Conservation (phyloP, 2,888 invertebrate species). For the Acrobasis repandana region DNA sequence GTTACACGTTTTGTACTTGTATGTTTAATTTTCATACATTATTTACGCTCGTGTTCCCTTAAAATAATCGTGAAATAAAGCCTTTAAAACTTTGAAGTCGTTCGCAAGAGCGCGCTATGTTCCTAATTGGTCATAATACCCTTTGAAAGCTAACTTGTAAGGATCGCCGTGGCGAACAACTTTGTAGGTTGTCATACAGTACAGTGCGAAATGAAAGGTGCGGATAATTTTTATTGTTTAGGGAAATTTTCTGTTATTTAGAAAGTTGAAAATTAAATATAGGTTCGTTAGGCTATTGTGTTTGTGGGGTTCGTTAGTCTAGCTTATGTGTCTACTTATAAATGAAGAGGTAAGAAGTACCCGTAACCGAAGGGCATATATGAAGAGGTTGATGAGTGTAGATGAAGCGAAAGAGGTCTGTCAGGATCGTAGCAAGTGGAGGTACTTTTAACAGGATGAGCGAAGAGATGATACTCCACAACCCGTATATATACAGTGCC, state of each 20-base stretch:
- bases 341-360: too few relatives aligned
- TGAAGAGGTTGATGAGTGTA: too few relatives aligned
- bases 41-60: slow-evolving; percentile 13
- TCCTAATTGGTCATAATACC: slow-evolving; percentile 63
- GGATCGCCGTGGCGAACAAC: slow-evolving; percentile 11
- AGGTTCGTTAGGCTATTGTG: too few relatives aligned
- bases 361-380: too few relatives aligned
- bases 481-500: too few relatives aligned
- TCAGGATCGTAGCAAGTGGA: too few relatives aligned
- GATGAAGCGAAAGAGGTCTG: too few relatives aligned
- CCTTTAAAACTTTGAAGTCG: slow-evolving; percentile 35
- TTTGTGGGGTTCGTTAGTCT: too few relatives aligned
- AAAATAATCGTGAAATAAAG: slow-evolving; percentile 10
- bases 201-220: background rate
- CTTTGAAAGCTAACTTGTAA: slow-evolving; percentile 24
- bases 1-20: background rate
- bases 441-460: too few relatives aligned
- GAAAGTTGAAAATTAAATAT: background rate
- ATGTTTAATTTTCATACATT: background rate
- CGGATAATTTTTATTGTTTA: background rate
- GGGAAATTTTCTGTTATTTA: background rate
- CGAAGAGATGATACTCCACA: too few relatives aligned
- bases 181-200: slow-evolving; percentile 12
- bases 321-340: too few relatives aligned
- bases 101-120: slow-evolving; percentile 53